Conservation (phyloP, 2,113 vertebrate genomes). For the Pseudopodoces humilis region DNA sequence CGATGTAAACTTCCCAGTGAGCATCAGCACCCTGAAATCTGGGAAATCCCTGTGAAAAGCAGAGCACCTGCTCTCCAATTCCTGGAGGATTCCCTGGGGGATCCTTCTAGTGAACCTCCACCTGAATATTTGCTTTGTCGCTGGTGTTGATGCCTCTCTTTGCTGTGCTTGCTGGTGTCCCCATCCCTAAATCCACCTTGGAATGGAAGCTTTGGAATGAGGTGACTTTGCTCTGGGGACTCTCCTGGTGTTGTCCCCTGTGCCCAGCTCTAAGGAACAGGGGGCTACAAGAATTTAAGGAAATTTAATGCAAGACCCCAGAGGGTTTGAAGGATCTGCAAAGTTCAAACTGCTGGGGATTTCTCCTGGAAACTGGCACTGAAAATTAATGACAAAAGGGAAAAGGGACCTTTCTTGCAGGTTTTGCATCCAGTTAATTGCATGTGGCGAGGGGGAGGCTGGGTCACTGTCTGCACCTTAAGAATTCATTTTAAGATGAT, state of each 20-base stretch:
- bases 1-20: neutral
- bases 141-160: neutral
- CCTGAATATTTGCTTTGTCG: neutral
- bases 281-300: neutral
- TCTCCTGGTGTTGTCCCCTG: neutral
- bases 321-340: neutral
- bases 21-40: neutral
- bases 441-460: neutral
- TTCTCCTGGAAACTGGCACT: neutral
- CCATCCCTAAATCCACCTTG: neutral
- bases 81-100: neutral
- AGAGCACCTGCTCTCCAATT: neutral
- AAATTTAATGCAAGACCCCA: neutral
- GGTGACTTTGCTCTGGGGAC: neutral
- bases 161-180: neutral
- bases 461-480: neutral
- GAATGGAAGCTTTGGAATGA: neutral
- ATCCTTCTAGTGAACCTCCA: neutral
- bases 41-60: neutral
- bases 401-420: neutral
- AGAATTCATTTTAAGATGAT: neutral
- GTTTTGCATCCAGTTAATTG: neutral
- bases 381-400: constrained; percentile 43
- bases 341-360: neutral
- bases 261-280: neutral